A percentile compares a stretch with the other conserved stretches of the same genome.
These are phyloP conservation scores for Ptychoptera albimana DNA, from an alignment of 2,888 invertebrate genomes.

Conservation along the genomic window DNA sequence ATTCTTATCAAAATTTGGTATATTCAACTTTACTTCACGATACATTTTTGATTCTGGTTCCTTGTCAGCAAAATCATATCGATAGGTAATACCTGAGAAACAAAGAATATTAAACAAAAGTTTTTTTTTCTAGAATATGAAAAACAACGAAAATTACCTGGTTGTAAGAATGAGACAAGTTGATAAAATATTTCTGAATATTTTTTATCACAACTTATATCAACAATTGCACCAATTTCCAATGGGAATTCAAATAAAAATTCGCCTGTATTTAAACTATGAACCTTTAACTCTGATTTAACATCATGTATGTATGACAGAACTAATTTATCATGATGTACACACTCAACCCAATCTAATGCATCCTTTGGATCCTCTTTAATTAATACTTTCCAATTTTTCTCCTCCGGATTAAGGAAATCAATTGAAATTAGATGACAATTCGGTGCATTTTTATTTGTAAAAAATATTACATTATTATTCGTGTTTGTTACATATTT, in stretches of 20 bases:
- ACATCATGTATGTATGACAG: constrained; percentile 87
- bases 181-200: constrained; percentile 84
- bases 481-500: constrained; percentile 88
- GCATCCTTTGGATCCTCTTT: constrained; percentile 77
- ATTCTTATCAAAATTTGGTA: constrained; percentile 64
- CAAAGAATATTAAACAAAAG: neutral
- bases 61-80: constrained; percentile 56
- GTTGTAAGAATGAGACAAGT: constrained; percentile 87
- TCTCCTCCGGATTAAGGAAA: constrained; percentile 49
- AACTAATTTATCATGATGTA: constrained; percentile 71
- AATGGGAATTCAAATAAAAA: constrained; percentile 58
- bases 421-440: constrained; percentile 77
- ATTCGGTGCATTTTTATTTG: constrained; percentile 87
- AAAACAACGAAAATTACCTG: constrained; percentile 31
- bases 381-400: constrained; percentile 71
- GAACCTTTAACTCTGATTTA: constrained; percentile 77
- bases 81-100: constrained; percentile 54
- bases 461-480: constrained; percentile 66
- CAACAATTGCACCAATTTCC: constrained; percentile 73
- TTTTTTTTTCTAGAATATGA: too few relatives aligned
- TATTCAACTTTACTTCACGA: constrained; percentile 61
- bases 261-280: constrained; percentile 55
- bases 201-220: constrained; percentile 70
- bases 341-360: constrained; percentile 75
- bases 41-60: constrained; percentile 50